phyloP scores from a whole-genome alignment of 1,140 invertebrate genomes.

The Drosophila repletoides region DNA sequence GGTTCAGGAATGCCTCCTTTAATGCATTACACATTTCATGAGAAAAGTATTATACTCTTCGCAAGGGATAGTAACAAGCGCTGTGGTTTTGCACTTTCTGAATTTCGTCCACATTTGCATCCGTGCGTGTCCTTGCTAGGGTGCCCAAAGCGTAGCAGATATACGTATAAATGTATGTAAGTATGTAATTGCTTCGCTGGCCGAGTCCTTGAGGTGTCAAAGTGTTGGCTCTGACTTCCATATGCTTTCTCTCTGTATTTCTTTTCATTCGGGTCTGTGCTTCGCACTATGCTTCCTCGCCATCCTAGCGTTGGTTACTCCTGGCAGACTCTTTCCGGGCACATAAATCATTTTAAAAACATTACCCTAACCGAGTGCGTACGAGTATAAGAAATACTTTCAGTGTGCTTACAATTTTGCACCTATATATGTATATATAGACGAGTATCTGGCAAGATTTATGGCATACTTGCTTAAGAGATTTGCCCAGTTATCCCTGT shows the following conservation, averaged over 20 bases:
- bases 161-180: conserved; percentile 35
- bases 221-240: conserved; percentile 4
- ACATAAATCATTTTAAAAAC: conserved; percentile 77
- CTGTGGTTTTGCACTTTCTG: conserved; percentile 16
- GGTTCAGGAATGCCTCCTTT: no score
- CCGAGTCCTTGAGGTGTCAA: conserved; percentile 59
- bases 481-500: conserved; percentile 6
- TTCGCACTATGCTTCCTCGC: conserved; percentile 55
- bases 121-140: no score
- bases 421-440: conserved; percentile 53
- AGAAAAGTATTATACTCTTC: no score
- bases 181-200: conserved; percentile 63
- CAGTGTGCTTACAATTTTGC: conserved; percentile 62
- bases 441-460: no score
- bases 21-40: no score
- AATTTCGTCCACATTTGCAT: background rate
- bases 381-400: conserved; percentile 52
- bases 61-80: no score
- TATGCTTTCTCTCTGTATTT: background rate
- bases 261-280: background rate
- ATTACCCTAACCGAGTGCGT: conserved; percentile 64
- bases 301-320: conserved; percentile 22
- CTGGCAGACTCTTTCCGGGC: background rate
- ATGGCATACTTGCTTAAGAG: conserved; percentile 48
- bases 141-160: no score